Percentiles rank a stretch among this genome's conserved stretches.
These are phyloP conservation scores for Drosophila gunungcola DNA, from an alignment of 1,140 invertebrate species.

Conservation along the genomic window DNA sequence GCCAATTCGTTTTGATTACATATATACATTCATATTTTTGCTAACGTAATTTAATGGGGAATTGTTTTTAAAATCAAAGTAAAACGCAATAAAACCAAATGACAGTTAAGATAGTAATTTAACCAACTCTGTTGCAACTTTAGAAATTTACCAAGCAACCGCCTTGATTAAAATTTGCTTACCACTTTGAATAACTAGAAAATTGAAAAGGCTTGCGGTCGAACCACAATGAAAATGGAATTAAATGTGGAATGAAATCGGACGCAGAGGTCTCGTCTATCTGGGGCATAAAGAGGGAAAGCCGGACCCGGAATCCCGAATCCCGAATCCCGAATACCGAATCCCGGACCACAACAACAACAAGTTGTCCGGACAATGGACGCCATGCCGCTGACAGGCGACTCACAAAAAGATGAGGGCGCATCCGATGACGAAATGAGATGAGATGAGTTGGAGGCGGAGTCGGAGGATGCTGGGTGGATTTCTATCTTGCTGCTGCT, in stretches of 20 bases:
- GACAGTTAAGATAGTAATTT: no score
- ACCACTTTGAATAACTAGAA: background rate
- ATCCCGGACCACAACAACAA: constrained; percentile 7
- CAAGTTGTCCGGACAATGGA: constrained; percentile 47
- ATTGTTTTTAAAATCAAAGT: no score
- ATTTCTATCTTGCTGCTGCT: background rate
- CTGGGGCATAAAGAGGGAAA: constrained; percentile 18
- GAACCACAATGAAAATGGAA: background rate
- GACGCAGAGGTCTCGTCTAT: background rate
- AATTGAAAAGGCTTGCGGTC: background rate
- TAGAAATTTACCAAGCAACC: no score
- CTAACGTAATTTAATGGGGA: no score
- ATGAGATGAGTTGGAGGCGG: background rate
- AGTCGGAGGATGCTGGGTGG: background rate
- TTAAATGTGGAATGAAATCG: background rate
- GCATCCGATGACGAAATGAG: constrained; percentile 17
- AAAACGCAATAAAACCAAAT: no score
- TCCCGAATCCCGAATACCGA: background rate
- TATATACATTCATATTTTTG: no score
- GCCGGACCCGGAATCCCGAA: background rate
- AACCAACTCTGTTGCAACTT: no score
- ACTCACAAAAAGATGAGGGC: constrained; percentile 43
- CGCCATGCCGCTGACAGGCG: constrained; percentile 37
- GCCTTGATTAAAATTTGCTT: background rate
- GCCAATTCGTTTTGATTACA: no score